Evolutionary conservation across 2,113 vertebrate genomes (phyloP).

Genomic region (Pachyramphus minor): DNA sequence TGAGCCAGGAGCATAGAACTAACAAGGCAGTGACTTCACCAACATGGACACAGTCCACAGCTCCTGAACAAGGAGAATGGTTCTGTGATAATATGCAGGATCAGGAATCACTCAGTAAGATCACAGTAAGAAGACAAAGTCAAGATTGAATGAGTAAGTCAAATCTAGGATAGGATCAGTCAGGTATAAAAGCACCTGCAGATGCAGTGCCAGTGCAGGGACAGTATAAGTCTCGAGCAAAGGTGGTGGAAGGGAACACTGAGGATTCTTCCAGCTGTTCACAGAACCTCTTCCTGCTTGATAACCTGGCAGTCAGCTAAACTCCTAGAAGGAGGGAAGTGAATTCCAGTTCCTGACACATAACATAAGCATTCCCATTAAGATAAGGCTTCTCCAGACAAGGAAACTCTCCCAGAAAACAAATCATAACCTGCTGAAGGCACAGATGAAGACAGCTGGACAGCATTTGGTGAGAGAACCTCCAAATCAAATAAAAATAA

Average conservation of each 20-base stretch:
- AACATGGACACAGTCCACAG: too few relatives aligned
- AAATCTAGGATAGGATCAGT: not conserved
- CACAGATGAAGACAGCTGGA: not conserved
- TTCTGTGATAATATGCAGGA: not conserved
- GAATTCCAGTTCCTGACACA: not conserved
- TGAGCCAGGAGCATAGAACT: not conserved
- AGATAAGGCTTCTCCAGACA: not conserved
- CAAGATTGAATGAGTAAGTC: not conserved
- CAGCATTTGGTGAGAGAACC: not conserved
- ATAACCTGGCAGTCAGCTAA: not conserved
- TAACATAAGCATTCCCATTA: not conserved
- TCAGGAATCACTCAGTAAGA: not conserved
- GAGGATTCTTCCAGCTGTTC: not conserved
- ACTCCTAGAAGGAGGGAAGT: not conserved
- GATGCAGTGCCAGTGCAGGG: not conserved
- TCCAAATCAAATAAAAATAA: not conserved
- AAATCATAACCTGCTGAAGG: not conserved
- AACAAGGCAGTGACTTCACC: not conserved
- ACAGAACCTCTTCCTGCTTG: not conserved
- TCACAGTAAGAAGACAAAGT: not conserved
- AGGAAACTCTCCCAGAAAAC: not conserved
- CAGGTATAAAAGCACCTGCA: not conserved
- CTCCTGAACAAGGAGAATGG: not conserved
- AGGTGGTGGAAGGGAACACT: not conserved
- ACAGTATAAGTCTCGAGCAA: not conserved